A percentile compares a stretch with the other conserved stretches of the same genome.
phyloP scores from a whole-genome alignment of 2,113 vertebrate genomes.

The Eubucco bourcierii region DNA sequence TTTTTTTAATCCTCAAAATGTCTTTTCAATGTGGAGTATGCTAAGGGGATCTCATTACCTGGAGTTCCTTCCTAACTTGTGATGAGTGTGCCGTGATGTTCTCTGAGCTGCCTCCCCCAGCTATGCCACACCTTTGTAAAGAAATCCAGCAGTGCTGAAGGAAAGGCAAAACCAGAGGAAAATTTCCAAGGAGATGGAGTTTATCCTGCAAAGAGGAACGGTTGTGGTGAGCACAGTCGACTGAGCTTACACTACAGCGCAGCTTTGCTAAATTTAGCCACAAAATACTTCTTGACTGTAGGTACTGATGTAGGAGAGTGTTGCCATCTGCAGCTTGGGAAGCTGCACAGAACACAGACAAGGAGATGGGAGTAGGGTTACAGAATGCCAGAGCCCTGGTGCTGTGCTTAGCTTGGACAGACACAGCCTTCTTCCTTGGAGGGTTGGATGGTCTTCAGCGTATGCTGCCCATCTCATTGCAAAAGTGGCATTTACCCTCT shows the following conservation, averaged over 20 bases:
- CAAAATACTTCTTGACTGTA: neutral
- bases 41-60: neutral
- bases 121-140: neutral
- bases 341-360: neutral
- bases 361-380: neutral
- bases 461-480: neutral
- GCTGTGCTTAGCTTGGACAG: accelerated
- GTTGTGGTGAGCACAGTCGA: neutral
- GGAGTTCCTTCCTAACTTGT: accelerated
- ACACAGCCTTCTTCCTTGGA: neutral
- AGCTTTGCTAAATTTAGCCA: constrained; percentile 7
- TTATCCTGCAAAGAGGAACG: neutral
- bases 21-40: neutral
- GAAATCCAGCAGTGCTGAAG: neutral
- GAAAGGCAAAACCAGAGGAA: neutral
- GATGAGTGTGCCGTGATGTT: neutral
- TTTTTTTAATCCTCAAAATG: neutral
- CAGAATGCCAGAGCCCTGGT: neutral
- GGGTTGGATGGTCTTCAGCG: neutral
- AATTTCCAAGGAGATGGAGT: neutral
- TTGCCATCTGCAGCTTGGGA: neutral
- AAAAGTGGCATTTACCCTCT: neutral
- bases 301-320: neutral
- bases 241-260: neutral
- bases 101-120: accelerated